Conservation (phyloP, 2,888 invertebrate species). For the Diarsia rubi region DNA sequence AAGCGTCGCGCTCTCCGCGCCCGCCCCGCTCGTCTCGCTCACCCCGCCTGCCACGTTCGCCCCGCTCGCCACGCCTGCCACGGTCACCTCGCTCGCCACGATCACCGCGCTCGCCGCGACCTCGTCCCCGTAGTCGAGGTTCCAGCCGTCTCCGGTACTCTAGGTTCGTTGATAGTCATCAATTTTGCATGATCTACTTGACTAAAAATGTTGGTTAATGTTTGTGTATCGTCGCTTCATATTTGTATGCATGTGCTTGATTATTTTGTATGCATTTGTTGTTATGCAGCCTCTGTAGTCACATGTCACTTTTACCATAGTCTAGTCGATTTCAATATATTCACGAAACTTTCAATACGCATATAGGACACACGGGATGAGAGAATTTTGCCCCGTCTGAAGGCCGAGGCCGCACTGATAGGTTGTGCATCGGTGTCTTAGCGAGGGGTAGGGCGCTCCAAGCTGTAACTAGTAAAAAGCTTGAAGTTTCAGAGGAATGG, state of each 20-base stretch:
- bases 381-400: too few species aligned
- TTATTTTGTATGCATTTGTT: conserved; percentile 51
- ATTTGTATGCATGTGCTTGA: conserved; percentile 58
- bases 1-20: conserved; percentile 84
- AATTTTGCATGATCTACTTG: conserved; percentile 47
- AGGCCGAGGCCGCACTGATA: too few species aligned
- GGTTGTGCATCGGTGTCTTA: too few species aligned
- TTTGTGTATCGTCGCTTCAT: conserved; percentile 51
- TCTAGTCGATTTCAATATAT: conserved; percentile 6
- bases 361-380: too few species aligned
- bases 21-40: conserved; percentile 73
- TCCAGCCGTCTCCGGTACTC: conserved; percentile 84
- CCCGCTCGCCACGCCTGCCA: conserved; percentile 72
- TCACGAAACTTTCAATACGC: background rate
- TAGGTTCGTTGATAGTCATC: conserved; percentile 80
- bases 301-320: conserved; percentile 23
- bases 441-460: too few species aligned
- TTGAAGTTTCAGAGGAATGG: too few species aligned
- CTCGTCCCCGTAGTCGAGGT: conserved; percentile 80
- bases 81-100: conserved; percentile 67
- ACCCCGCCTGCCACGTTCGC: conserved; percentile 72
- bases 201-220: conserved; percentile 21
- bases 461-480: too few species aligned
- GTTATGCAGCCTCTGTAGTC: conserved; percentile 47
- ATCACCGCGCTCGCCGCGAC: conserved; percentile 70